Evolutionary conservation across 2,113 vertebrate genomes (phyloP).

Genomic region (Tupaia chinensis): DNA sequence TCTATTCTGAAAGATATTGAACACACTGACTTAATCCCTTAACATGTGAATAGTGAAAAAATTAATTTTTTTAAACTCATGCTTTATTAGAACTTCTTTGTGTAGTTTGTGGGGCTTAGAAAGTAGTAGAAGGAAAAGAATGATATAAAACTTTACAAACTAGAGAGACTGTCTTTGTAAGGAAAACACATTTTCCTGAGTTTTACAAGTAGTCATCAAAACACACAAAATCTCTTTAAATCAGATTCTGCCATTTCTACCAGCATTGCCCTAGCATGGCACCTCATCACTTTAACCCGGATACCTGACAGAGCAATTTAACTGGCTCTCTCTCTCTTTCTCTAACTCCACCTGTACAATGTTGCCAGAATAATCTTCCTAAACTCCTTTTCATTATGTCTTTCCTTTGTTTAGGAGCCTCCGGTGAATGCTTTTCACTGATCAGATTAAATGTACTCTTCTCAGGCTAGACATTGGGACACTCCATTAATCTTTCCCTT

Average conservation of each 20-base stretch:
- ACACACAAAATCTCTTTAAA: neutral
- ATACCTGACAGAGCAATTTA: neutral
- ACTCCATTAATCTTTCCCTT: neutral
- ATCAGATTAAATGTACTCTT: neutral
- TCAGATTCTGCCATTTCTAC: neutral
- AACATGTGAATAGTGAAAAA: neutral
- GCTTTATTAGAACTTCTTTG: neutral
- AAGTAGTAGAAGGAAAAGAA: neutral
- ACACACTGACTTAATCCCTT: neutral
- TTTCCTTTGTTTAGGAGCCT: constrained; percentile 5
- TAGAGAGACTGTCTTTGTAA: neutral
- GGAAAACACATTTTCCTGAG: neutral
- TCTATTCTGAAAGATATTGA: neutral
- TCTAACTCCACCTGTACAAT: neutral
- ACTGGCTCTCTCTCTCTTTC: neutral
- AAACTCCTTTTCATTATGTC: constrained; percentile 26
- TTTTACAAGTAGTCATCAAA: neutral
- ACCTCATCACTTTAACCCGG: neutral
- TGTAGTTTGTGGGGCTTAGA: neutral
- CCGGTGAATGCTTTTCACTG: neutral
- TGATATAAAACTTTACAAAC: neutral
- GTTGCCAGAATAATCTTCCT: constrained; percentile 39
- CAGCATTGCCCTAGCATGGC: neutral
- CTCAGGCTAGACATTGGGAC: neutral
- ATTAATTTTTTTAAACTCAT: neutral